Percentiles rank a stretch among this genome's conserved stretches.
Evolutionary conservation across 2,888 invertebrate species (phyloP).

Genomic region (Dichetophora obliterata): DNA sequence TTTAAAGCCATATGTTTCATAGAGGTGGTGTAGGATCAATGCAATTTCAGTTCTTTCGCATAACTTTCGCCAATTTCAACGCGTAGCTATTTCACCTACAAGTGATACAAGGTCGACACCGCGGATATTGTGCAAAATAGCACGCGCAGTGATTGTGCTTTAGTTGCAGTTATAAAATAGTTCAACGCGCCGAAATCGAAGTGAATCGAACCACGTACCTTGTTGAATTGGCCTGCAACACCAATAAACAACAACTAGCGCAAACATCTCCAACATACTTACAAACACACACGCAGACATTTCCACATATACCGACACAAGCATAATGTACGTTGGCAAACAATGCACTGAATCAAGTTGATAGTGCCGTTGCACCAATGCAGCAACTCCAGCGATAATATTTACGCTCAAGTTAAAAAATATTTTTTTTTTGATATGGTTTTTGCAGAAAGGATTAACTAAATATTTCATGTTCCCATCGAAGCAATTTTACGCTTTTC

Average conservation of each 20-base stretch:
- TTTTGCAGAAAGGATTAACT: conserved; percentile 66
- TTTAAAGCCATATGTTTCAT: no score
- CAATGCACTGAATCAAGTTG: conserved; percentile 46
- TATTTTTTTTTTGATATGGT: conserved; percentile 23
- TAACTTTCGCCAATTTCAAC: background rate
- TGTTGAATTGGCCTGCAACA: conserved; percentile 56
- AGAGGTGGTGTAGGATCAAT: no score
- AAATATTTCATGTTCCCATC: conserved; percentile 71
- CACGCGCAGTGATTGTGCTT: conserved; percentile 61
- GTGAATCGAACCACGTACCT: conserved; percentile 56
- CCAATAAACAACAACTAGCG: conserved; percentile 25
- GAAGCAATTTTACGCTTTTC: conserved; percentile 71
- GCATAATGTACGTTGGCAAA: background rate
- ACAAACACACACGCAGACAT: conserved; percentile 14
- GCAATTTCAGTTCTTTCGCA: no score
- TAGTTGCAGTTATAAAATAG: conserved; percentile 65
- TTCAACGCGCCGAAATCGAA: conserved; percentile 57
- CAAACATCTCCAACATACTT: background rate
- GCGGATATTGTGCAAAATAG: background rate
- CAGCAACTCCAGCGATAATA: conserved; percentile 28
- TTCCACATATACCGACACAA: conserved; percentile 4
- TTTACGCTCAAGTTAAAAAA: conserved; percentile 37
- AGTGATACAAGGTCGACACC: conserved; percentile 21
- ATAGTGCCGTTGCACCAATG: conserved; percentile 47
- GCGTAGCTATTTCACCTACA: conserved; percentile 32